These are phyloP conservation scores for Antheraea yamamai DNA, from an alignment of 2,888 invertebrate genomes.

Conservation along the genomic window DNA sequence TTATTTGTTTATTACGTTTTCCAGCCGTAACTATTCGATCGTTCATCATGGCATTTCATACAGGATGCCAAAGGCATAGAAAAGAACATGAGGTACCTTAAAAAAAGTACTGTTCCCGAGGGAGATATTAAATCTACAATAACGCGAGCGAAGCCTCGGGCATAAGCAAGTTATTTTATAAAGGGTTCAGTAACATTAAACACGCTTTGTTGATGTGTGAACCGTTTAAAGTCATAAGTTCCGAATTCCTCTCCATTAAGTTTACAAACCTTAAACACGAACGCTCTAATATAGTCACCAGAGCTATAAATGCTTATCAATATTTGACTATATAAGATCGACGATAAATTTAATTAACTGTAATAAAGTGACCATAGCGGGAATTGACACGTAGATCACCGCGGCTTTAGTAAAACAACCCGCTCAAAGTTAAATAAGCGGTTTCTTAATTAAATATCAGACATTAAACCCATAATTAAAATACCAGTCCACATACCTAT, in stretches of 20 bases:
- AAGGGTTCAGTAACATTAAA: no score
- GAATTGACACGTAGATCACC: not conserved
- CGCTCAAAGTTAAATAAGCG: not conserved
- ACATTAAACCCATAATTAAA: not conserved
- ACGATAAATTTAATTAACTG: slow-evolving; percentile 2
- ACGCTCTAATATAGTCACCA: not conserved
- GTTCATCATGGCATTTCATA: no score
- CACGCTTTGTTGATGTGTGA: no score
- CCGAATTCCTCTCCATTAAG: not conserved
- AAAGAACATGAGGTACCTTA: no score
- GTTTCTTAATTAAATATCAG: not conserved
- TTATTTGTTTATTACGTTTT: no score
- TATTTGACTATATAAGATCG: not conserved
- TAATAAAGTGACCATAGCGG: not conserved
- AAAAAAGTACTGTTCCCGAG: no score
- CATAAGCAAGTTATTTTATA: no score
- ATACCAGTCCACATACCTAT: not conserved
- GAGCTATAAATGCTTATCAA: not conserved
- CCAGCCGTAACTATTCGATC: no score
- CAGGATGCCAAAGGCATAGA: no score
- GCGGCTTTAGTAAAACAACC: not conserved
- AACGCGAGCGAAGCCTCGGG: no score
- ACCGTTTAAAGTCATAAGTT: no score
- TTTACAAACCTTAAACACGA: not conserved
- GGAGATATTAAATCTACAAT: no score